phyloP scores from a whole-genome alignment of 2,113 vertebrate species.

The Colinus virginianus region DNA sequence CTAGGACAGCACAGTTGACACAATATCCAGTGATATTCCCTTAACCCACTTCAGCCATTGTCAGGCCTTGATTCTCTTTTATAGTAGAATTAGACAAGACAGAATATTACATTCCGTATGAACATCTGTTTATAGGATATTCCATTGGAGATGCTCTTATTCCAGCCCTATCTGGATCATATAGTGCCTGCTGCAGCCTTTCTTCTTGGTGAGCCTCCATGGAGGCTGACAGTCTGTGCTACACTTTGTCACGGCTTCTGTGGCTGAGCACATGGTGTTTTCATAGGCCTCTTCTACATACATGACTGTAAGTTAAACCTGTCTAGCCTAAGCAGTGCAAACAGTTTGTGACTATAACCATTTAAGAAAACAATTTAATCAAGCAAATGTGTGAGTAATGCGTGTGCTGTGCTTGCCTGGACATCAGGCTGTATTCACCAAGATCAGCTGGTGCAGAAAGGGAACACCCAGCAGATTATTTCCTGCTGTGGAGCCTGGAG shows the following conservation, averaged over 20 bases:
- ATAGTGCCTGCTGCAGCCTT: not conserved
- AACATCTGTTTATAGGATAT: not conserved
- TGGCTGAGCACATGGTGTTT: accelerated
- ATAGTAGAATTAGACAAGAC: not conserved
- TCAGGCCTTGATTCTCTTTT: not conserved
- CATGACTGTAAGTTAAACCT: not conserved
- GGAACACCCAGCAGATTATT: not conserved
- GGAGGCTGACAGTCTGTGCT: not conserved
- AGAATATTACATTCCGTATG: not conserved
- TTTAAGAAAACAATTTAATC: not conserved
- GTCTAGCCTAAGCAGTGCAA: not conserved
- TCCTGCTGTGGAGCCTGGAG: not conserved
- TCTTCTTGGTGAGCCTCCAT: not conserved
- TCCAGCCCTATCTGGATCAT: not conserved
- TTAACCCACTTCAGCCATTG: not conserved
- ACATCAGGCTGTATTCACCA: not conserved
- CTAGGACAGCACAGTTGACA: accelerated
- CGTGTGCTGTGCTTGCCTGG: not conserved
- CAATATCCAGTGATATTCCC: not conserved
- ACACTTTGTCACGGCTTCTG: accelerated
- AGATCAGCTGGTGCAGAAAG: not conserved
- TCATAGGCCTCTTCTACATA: not conserved
- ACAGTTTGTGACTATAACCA: not conserved
- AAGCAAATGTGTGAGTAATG: not conserved
- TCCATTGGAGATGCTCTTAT: not conserved